Evolutionary conservation across 2,113 vertebrate genomes (phyloP).

Genomic region (Mugil cephalus): DNA sequence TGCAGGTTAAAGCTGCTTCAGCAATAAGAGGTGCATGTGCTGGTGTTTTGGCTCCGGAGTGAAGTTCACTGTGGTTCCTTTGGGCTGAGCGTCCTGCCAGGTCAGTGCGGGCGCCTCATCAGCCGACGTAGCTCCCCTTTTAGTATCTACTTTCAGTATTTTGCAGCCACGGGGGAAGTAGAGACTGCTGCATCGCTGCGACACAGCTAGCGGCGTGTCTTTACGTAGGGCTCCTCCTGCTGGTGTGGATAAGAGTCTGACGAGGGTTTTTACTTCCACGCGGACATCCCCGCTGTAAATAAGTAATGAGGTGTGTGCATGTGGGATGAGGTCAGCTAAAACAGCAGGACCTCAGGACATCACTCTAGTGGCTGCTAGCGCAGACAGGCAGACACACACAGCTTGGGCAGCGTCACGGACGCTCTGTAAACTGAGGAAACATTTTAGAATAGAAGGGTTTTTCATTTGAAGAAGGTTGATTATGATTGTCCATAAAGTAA

Average conservation of each 20-base stretch:
- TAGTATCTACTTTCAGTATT: too few species aligned
- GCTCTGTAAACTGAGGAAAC: not conserved
- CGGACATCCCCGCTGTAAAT: conserved; percentile 41
- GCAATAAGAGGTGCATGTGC: too few species aligned
- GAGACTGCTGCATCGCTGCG: conserved; percentile 81
- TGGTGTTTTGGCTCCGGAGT: too few species aligned
- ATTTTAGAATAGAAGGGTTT: too few species aligned
- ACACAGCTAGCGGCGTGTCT: conserved; percentile 59
- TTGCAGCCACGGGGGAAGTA: conserved; percentile 1
- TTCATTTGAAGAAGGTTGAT: too few species aligned
- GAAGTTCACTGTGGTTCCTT: too few species aligned
- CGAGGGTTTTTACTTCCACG: conserved; percentile 8
- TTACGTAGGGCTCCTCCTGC: conserved; percentile 64
- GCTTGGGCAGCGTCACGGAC: not conserved
- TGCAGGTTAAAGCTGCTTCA: too few species aligned
- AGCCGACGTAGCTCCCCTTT: too few species aligned
- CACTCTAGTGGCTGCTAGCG: not conserved
- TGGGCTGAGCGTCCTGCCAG: too few species aligned
- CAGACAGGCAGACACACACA: conserved; percentile 13
- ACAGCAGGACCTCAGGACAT: conserved; percentile 40
- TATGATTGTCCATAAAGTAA: too few species aligned
- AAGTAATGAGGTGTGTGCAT: conserved; percentile 36
- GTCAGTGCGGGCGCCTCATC: too few species aligned
- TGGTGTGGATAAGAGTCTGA: conserved; percentile 38
- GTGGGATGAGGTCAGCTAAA: conserved; percentile 56